Percentiles rank a stretch among this genome's conserved stretches.
Conservation (phyloP, 2,797 vertebrate species). For the Zenarchopterus dispar region DNA sequence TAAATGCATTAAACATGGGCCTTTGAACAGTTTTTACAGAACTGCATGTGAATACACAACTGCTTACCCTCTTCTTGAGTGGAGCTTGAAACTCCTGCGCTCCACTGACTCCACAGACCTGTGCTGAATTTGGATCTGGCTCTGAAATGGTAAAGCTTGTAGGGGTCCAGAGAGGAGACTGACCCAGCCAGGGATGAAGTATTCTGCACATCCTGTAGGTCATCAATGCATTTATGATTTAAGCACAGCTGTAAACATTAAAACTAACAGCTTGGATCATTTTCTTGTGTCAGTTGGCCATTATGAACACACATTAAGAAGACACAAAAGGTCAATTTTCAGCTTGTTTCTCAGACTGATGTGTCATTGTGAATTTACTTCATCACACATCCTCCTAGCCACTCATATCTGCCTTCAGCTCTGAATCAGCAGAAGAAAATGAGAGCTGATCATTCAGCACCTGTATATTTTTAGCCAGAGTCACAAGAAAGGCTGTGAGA, state of each 20-base stretch:
- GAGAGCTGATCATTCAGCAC: conserved; percentile 4
- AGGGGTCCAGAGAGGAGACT: conserved; percentile 82
- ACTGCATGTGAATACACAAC: not conserved
- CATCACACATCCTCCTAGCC: conserved; percentile 1
- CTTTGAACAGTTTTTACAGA: not conserved
- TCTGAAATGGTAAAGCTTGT: conserved; percentile 85
- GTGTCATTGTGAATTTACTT: conserved; percentile 18
- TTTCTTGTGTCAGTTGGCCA: not conserved
- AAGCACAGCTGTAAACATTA: not conserved
- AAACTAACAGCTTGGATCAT: not conserved
- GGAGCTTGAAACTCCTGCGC: conserved; percentile 12
- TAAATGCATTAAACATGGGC: not conserved
- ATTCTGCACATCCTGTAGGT: conserved; percentile 33
- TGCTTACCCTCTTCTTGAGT: conserved; percentile 88
- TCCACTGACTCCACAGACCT: conserved; percentile 91
- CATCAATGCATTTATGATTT: not conserved
- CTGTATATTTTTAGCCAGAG: not conserved
- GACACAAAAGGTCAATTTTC: conserved; percentile 7
- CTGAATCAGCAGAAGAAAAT: conserved; percentile 39
- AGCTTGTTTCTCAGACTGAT: not conserved
- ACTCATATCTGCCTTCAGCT: conserved; percentile 44
- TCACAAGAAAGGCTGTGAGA: not conserved
- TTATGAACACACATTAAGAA: not conserved
- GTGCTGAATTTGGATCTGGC: conserved; percentile 81
- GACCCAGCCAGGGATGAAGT: conserved; percentile 4